Evolutionary conservation across 2,113 vertebrate species (phyloP).

Genomic region (Melanerpes formicivorus): DNA sequence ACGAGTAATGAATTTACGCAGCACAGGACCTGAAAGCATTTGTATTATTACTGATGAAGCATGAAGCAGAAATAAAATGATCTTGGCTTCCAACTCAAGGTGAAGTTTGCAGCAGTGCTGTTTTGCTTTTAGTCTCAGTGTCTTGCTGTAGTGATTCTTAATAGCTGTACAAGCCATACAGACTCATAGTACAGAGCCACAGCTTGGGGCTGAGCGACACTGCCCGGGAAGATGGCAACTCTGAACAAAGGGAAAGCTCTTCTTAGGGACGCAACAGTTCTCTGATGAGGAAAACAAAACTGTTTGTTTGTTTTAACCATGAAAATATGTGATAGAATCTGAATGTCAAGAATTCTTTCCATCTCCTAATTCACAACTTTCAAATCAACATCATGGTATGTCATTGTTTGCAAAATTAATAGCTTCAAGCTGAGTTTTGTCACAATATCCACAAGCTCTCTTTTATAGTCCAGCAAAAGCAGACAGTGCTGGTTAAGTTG

Average conservation of each 20-base stretch:
- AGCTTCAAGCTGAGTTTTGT: conserved; percentile 73
- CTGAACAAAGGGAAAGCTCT: background rate
- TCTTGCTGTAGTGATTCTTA: background rate
- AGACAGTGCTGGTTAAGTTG: conserved; percentile 64
- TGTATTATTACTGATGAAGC: background rate
- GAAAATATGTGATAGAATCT: conserved; percentile 15
- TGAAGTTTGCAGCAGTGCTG: background rate
- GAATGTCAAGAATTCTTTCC: conserved; percentile 37
- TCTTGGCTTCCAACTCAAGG: background rate
- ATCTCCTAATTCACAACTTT: conserved; percentile 18
- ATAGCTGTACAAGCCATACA: background rate
- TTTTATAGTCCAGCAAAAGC: conserved; percentile 57
- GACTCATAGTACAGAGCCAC: background rate
- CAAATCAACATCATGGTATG: conserved; percentile 41
- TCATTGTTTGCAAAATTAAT: conserved; percentile 72
- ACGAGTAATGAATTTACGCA: background rate
- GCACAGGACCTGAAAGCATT: background rate
- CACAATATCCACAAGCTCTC: conserved; percentile 43
- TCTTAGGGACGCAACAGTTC: background rate
- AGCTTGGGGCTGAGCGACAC: background rate
- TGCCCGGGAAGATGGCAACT: background rate
- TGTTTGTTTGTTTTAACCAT: background rate
- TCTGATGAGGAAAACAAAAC: background rate
- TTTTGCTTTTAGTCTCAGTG: background rate
- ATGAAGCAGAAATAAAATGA: background rate